Conservation (phyloP, 2,797 vertebrate genomes). For the Alauda arvensis region DNA sequence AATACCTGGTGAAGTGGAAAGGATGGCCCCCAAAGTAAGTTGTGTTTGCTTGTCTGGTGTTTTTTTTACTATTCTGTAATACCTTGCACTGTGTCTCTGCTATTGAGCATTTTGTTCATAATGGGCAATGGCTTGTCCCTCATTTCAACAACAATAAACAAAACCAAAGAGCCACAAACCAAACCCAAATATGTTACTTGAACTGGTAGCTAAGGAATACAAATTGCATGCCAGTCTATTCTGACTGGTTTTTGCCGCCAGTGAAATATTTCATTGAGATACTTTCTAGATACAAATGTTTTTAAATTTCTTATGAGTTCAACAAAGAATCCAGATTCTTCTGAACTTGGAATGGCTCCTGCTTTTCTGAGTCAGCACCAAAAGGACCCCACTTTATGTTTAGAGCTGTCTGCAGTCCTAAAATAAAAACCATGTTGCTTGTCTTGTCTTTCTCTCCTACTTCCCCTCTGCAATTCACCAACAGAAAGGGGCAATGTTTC, state of each 20-base stretch:
- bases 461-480: not conserved
- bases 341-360: not conserved
- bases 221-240: not conserved
- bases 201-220: not conserved
- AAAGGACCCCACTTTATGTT: conserved; percentile 7
- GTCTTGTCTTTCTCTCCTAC: not conserved
- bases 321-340: not conserved
- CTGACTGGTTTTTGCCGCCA: not conserved
- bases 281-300: conserved; percentile 22
- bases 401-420: not conserved
- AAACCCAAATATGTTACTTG: not conserved
- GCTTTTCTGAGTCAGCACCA: conserved; percentile 6
- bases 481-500: not conserved
- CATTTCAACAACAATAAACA: not conserved
- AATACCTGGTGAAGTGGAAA: conserved; percentile 98
- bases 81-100: not conserved
- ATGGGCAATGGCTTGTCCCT: not conserved
- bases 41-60: conserved; percentile 2
- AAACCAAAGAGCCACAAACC: conserved; percentile 22
- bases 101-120: not conserved
- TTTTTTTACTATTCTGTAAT: not conserved
- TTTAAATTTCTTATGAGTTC: not conserved
- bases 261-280: conserved; percentile 19
- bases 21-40: conserved; percentile 98
- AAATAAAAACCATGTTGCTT: not conserved